Conservation (phyloP, 2,113 vertebrate genomes). For the Stomatorhinus ivindoensis region DNA sequence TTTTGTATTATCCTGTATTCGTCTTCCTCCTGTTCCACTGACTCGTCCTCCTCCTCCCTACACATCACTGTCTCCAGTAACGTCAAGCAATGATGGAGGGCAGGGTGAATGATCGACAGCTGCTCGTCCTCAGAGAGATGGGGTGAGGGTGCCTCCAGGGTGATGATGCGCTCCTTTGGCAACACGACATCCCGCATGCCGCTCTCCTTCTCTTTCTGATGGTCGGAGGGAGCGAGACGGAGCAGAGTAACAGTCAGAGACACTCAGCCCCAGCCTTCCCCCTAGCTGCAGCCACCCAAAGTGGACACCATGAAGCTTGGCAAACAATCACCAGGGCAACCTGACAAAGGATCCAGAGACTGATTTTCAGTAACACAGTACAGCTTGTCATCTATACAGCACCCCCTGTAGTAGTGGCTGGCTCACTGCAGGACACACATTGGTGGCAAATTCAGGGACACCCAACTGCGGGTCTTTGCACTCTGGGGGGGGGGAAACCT, state of each 20-base stretch:
- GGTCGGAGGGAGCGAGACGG: not conserved
- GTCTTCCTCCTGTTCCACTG: constrained; percentile 28
- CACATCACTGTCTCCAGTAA: constrained; percentile 51
- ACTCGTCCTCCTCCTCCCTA: constrained; percentile 49
- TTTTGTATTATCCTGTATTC: constrained; percentile 49
- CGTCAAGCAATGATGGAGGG: constrained; percentile 49
- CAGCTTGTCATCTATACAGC: not conserved
- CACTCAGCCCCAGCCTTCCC: not conserved
- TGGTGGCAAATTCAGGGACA: not conserved
- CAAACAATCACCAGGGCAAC: not conserved
- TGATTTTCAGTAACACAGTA: not conserved
- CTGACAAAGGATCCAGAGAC: not conserved
- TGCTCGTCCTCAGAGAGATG: constrained; percentile 48
- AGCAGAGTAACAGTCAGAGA: not conserved
- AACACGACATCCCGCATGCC: constrained; percentile 28
- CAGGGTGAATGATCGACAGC: constrained; percentile 51
- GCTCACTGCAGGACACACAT: not conserved
- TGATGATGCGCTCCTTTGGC: constrained; percentile 42
- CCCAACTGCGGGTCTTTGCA: not conserved
- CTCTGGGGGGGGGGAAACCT: not conserved
- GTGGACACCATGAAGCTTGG: not conserved
- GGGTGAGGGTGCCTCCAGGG: constrained; percentile 36
- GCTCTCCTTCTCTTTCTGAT: constrained; percentile 50
- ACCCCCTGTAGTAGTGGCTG: too few species aligned
- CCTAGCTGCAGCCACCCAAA: not conserved